Base-by-base conservation (phyloP, 2,797 vertebrate genomes). In the Labeo calbasu region DNA sequence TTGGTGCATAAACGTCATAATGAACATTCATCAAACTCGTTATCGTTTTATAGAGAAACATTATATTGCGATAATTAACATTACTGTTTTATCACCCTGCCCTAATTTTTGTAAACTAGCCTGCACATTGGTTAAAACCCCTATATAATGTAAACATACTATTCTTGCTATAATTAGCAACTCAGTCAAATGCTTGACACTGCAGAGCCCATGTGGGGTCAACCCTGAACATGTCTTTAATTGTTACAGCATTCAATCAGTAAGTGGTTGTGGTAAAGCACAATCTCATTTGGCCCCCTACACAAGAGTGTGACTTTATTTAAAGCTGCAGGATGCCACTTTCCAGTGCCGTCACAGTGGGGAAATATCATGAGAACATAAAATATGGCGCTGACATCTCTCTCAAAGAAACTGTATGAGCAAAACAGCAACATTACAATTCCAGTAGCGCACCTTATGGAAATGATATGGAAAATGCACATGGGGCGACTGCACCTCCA, bases 311-410 rank as follows among this genome's bases (percentile, higher is more conserved):
- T 55, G 50, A 69, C 59, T 83, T 59, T 83, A 28, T 57, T 61
- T 23, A 71, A 53, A 81, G 66, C 77, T 77, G 61, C 81, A 43
- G 23, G 65, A 19, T 73, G 25, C 70, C 65, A 65, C 40, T 66
- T 66, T 84, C 46, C 51, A 50, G 19, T 66, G 63, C 11, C 0
- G 2, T 61, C 70, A 73, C 57, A 82, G 25, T 50, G 32, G 4
- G 23, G 13, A 19, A 63, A 72, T 9, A 21, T 40, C 36, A 25
- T n/a, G 43, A 57, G 10, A 46, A 19, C 32, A 75, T 13, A 53
- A 75, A 63, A 65, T 65, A 59, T 53, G 46, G 0, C 14, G 43
- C 25, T 25, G 1, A 76, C 65, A 46, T 57, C 6, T 23, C 48
- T 61, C 8, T 82, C 19, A 48, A 32, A 28, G 14, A 51, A 72